Base-by-base conservation (phyloP, 2,888 invertebrate genomes). In the Xestia c-nigrum region DNA sequence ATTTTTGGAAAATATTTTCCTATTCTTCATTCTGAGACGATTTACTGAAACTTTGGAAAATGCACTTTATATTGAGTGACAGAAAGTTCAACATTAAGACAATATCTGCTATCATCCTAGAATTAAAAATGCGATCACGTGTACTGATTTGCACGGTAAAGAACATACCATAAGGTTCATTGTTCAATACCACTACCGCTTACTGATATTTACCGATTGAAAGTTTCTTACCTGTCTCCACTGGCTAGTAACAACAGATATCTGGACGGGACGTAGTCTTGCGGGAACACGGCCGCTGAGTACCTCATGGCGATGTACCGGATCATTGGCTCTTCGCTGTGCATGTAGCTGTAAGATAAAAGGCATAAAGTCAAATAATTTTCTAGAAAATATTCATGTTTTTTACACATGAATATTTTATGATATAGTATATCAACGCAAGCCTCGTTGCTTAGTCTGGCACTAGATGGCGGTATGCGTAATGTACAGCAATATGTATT, bases 281-380 rank as follows among this genome's bases (percentile, higher is more conserved):
- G 97, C 0, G 98, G 98, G 94, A 99, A 99, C 85, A 99, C 98
- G 12, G 97, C 97, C 5, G 98, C 98, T 0, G 98, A 97, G 90
- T 98, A 99, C 79, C 98, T 97, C 89, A 98, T 98, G 5, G 98
- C 98, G 59, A 98, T 98, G 94, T 98, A 98, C 77, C 99, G 97
- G 59, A 98, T 98, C 96, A 98, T 98, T 3, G 98, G 97, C 88
- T 99, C 98, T 31, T 98, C 98, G 97, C 95, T 98, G 97, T 91
- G 98, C 98, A 95, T 98, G 97, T 94, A 98, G 97, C 91, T 98
- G 97, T 31, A 9, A 31, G 98, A 52, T 6, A 46, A 75, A 47
- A 77, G 5, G 1, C 5, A 5, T 16, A 16, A 47, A 16, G 47
- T 47, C 16, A 47, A 16, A 47, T 47, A 46, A 46, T 10, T 10